Evolutionary conservation across 1,140 invertebrate genomes (phyloP), one percentile per base, ranked within the genome.

Genomic region (Colletes gigas): DNA sequence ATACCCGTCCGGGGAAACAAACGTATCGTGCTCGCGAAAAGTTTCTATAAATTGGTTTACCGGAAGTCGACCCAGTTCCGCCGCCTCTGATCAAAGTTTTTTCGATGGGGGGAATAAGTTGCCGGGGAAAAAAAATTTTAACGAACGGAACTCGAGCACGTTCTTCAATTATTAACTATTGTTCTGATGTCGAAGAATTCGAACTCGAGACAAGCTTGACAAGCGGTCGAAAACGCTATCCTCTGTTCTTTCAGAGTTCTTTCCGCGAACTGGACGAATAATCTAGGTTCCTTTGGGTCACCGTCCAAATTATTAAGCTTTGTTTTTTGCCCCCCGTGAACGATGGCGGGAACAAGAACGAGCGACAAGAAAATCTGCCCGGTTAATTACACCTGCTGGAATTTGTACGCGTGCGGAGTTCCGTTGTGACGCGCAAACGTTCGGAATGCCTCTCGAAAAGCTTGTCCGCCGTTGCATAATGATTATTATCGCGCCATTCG

Each of bases 401-500:
- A 69, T 69, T 21, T 10, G 44, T 5, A 8, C 62, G 30, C 62
- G 17, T 5, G 17, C 15, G 5, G 57, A 9, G 15, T 57, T 44
- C 1, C 17, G n/a, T 10, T 14, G 39, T 1, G 59, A 9, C 10
- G 30, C 15, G 12, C 14, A 12, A 55, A 39, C n/a, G 21, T 4
- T 44, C 21, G 44, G n/a, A 73, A 47, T 47, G 9, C 52, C 6
- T 7, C 44, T 14, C 19, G 55, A 39, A 78, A 72, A 78, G 76
- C 76, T 78, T 63, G 67, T 71, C 68, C 8, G 21, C 19, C n/a
- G 54, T 30, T 77, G 59, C 65, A 39, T 68, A 77, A 77, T 67
- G 74, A 77, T 77, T 68, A 77, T 77, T 60, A 77, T 77, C 74
- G 55, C 39, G 19, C 62, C 52, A 65, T 75, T 75, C 47, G 15